Percentiles rank a stretch among this genome's conserved stretches.
Conservation (phyloP, 2,113 vertebrate species). For the Stictonetta naevosa region DNA sequence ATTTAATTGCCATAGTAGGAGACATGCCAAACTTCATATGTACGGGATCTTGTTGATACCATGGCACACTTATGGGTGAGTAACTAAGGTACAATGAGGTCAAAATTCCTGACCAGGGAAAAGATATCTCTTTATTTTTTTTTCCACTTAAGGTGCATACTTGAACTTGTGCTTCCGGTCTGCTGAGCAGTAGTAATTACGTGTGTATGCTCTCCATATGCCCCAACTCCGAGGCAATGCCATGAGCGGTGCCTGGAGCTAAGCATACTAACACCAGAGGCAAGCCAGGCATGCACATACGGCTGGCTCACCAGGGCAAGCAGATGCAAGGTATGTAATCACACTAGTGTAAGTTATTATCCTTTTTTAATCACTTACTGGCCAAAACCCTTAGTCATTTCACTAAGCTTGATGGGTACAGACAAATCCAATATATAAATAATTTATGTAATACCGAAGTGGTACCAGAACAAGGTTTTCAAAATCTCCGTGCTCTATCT, state of each 20-base stretch:
- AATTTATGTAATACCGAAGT: neutral
- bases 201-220: neutral
- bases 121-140: neutral
- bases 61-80: neutral
- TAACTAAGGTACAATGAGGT: neutral
- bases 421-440: neutral
- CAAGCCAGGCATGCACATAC: neutral
- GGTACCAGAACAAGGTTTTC: neutral
- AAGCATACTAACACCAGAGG: neutral
- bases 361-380: neutral
- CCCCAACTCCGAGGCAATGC: neutral
- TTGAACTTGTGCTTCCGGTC: neutral
- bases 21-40: fast-evolving
- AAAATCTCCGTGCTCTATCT: neutral
- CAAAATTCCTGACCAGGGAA: neutral
- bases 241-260: neutral
- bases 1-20: neutral
- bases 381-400: neutral
- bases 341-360: neutral
- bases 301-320: neutral
- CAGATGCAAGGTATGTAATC: neutral
- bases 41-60: neutral
- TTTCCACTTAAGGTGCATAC: neutral
- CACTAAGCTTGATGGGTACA: neutral
- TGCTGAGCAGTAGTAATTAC: neutral